Evolutionary conservation across 2,797 vertebrate species (phyloP).

Genomic region (Mormyrops attenuatus): DNA sequence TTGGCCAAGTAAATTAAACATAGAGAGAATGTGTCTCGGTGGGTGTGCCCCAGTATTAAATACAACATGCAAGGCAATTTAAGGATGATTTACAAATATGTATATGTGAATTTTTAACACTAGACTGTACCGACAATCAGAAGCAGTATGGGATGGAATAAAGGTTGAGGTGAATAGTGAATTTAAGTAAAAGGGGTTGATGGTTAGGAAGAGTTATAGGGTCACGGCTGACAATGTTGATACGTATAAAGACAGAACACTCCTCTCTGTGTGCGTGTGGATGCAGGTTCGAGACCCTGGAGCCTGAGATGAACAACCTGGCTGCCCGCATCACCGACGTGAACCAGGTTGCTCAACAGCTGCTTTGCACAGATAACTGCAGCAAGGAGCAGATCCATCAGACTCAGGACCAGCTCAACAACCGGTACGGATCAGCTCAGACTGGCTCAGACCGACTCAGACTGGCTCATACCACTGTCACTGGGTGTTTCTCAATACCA

Average conservation of each 20-base stretch:
- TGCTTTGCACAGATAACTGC: constrained; percentile 70
- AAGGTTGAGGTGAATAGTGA: not conserved
- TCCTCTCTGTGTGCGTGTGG: constrained; percentile 9
- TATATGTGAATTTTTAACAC: not conserved
- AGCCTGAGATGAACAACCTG: constrained; percentile 90
- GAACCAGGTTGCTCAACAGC: constrained; percentile 72
- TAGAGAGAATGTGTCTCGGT: not conserved
- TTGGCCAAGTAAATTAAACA: not conserved
- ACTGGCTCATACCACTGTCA: not conserved
- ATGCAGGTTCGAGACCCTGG: constrained; percentile 86
- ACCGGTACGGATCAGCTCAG: constrained; percentile 59
- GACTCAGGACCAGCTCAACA: constrained; percentile 79
- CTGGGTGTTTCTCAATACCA: not conserved
- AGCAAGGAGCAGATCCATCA: constrained; percentile 76
- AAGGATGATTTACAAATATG: not conserved
- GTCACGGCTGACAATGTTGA: too few relatives aligned
- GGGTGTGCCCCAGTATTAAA: not conserved
- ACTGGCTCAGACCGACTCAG: not conserved
- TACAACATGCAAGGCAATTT: not conserved
- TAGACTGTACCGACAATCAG: not conserved
- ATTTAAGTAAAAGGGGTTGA: not conserved
- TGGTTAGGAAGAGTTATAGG: not conserved
- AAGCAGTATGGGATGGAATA: not conserved
- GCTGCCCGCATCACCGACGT: constrained; percentile 73
- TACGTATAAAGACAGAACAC: not conserved